Percentiles rank a stretch among this genome's conserved stretches.
Conservation (phyloP, 2,797 vertebrate species). For the Emys orbicularis region DNA sequence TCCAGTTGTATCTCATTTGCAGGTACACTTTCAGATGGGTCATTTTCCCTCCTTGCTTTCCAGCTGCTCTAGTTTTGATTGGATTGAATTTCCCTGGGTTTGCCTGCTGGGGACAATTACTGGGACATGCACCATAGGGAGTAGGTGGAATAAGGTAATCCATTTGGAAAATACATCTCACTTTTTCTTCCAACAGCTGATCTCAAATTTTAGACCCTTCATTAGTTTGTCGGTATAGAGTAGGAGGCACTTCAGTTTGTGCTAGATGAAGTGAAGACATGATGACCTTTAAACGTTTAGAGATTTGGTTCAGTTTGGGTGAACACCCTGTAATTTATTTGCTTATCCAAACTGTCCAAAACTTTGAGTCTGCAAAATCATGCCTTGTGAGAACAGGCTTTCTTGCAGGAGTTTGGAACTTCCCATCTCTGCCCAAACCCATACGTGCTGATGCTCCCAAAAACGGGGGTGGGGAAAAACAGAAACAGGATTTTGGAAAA, state of each 20-base stretch:
- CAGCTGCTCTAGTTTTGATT: background rate
- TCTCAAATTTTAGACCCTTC: background rate
- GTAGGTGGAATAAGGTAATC: background rate
- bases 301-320: background rate
- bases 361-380: background rate
- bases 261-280: background rate
- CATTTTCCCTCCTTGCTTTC: background rate
- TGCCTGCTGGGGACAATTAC: background rate
- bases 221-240: background rate
- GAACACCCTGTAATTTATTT: background rate
- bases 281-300: background rate
- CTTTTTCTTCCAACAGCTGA: background rate
- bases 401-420: background rate
- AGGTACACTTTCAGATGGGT: background rate
- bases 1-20: background rate
- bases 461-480: too few relatives aligned
- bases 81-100: background rate
- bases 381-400: background rate
- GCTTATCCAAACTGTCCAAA: background rate
- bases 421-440: background rate
- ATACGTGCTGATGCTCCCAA: background rate
- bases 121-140: background rate
- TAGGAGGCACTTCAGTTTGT: background rate
- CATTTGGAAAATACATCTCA: background rate
- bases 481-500: too few relatives aligned